Base-by-base conservation (phyloP, 2,113 vertebrate genomes). In the Candoia aspera region DNA sequence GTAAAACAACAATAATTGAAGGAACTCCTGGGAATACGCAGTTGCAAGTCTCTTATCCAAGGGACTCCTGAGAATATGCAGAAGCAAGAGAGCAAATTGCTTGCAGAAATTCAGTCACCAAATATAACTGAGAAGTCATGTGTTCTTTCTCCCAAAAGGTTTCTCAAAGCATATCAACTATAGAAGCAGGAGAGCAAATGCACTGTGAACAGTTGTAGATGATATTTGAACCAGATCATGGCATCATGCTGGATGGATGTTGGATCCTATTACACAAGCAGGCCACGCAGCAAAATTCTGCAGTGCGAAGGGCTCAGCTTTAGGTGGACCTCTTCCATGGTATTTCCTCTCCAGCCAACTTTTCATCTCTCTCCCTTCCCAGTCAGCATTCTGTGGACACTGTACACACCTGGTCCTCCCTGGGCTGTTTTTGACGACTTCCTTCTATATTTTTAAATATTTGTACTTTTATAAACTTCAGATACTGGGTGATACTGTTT, bases 51-150 rank as follows among this genome's bases (percentile, higher is more conserved):
- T 46, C 42, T 59, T 19, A 29, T 42, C 15, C 64, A 84, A n/a
- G 55, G 24, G 57, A 49, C 79, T 60, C 79, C 73, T 59, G 90
- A 90, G 90, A 58, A 59, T 42, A 46, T 37, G 1, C 10, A 42
- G 33, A 60, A 59, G 55, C 79, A 59, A 84, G 37, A 26, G 17
- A 49, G 33, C 24, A 11, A 26, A 46, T n/a, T 59, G 73, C 79
- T 46, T 84, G 79, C 37, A 84, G 79, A 84, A 84, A 59, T 90
- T 49, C 57, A 59, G 90, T 42, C 90, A 60, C 90, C 90, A 90
- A 60, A 84, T 59, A 84, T 49, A 84, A 49, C 55, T 37, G 55
- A 17, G 54, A 59, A 84, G 54, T 42, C 8, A 17, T 21, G 54
- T 42, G 54, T 84, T 90, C 89, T 29, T 57, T 57, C 2, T 46